A percentile compares a stretch with the other conserved stretches of the same genome.
phyloP scores from a whole-genome alignment of 2,113 vertebrate species.

The Corynorhinus townsendii region DNA sequence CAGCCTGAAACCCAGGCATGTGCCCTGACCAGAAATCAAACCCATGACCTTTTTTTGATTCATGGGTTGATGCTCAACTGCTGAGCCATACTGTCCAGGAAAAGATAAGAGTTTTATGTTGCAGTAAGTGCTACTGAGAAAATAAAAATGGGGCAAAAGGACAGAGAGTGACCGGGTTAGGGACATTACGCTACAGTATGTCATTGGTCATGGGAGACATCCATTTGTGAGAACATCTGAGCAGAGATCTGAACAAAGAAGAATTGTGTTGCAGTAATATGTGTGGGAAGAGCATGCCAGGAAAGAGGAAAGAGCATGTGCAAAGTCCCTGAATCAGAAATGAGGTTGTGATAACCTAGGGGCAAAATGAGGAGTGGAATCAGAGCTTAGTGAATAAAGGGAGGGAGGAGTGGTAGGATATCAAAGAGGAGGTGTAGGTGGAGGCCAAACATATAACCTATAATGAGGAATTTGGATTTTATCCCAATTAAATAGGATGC shows the following conservation, averaged over 20 bases:
- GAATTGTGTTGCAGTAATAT: too few relatives aligned
- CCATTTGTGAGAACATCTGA: neutral
- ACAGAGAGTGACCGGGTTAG: neutral
- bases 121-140: neutral
- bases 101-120: neutral
- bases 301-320: neutral
- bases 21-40: too few relatives aligned
- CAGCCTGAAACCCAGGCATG: too few relatives aligned
- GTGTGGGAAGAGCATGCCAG: neutral
- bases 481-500: neutral
- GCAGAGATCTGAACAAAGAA: neutral
- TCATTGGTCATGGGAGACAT: neutral
- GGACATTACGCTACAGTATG: neutral
- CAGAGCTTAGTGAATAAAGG: neutral
- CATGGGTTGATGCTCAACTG: too few relatives aligned
- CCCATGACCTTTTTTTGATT: too few relatives aligned
- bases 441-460: neutral
- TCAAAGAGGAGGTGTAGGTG: neutral
- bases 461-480: neutral
- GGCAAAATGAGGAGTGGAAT: neutral
- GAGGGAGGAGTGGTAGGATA: accelerated
- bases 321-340: neutral
- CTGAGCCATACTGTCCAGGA: too few relatives aligned
- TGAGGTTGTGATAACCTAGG: neutral
- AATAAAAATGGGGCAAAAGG: neutral